Evolutionary conservation across 2,113 vertebrate species (phyloP), one percentile per base, ranked within the genome.

Genomic region (human): DNA sequence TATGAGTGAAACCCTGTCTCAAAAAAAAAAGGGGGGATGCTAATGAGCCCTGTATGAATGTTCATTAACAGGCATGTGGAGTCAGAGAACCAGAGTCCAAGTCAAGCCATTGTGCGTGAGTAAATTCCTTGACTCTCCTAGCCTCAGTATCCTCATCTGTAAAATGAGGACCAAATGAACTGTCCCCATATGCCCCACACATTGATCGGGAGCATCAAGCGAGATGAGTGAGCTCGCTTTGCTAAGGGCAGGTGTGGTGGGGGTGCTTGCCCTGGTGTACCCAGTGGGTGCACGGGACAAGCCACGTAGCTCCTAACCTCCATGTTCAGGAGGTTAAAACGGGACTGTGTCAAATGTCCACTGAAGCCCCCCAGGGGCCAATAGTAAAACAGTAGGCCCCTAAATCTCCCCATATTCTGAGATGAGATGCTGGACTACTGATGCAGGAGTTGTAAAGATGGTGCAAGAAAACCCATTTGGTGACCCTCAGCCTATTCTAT

Each of bases 11-110:
- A 55, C 2, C 18, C 52, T 55, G 18, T 20, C 52, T 55, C 52
- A 55, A 55, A 55, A 55, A 55, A 18, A 55, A 55, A 6, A 4
- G 40, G 40, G 17, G 20, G 7, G 52, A 18, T 5, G 2, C 3
- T 14, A 30, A 6, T 23, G 9, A 68, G n/a, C 45, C 72, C 57
- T 7, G 2, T 2, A 3, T 0, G 57, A 5, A 6, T 0, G 8
- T 35, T 35, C n/a, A 35, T 50, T 35, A 55, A n/a, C 8, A 18
- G 38, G 76, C 38, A 4, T 2, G 0, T 40, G 76, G n/a, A 16
- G 75, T 48, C 76, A 27, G 40, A n/a, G 45, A 23, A 3, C 4
- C 64, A 32, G 93, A n/a, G 30, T 25, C 22, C 32, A 32, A 18
- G 48, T 57, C 84, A 16, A 45, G 11, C 38, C 14, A 0, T 30